Conservation (phyloP, 2,888 invertebrate genomes). For the Nebria salina region DNA sequence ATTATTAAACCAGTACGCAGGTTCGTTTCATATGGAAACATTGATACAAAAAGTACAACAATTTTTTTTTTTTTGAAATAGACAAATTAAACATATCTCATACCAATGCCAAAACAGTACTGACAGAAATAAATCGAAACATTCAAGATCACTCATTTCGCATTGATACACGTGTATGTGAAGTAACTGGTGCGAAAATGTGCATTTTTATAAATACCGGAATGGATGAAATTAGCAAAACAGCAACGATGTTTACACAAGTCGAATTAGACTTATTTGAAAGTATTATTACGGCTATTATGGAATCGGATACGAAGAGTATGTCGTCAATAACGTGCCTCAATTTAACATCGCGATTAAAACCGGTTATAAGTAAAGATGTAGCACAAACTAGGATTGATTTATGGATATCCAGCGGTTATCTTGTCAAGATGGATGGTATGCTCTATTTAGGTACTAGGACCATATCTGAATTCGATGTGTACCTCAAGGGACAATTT, state of each 20-base stretch:
- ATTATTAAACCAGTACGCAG: conserved; percentile 29
- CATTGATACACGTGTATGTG: conserved; percentile 27
- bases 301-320: conserved; percentile 31
- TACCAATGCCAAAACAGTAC: neutral
- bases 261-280: conserved; percentile 28
- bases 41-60: neutral
- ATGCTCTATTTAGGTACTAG: conserved; percentile 29
- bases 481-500: conserved; percentile 17
- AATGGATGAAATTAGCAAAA: conserved; percentile 24
- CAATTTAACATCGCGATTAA: conserved; percentile 27
- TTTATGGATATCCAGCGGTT: conserved; percentile 22
- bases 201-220: conserved; percentile 31
- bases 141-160: conserved; percentile 16
- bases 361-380: conserved; percentile 25
- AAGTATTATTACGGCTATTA: conserved; percentile 20
- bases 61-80: neutral
- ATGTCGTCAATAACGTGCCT: conserved; percentile 28
- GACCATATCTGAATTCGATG: conserved; percentile 36
- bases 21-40: neutral
- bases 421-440: conserved; percentile 31
- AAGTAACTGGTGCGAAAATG: conserved; percentile 32
- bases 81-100: neutral
- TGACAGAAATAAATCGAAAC: conserved; percentile 24
- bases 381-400: conserved; percentile 24
- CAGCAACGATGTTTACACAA: conserved; percentile 8